Evolutionary conservation across 2,888 invertebrate genomes (phyloP), one percentile per base, ranked within the genome.

Genomic region (Hypolimnas misippus): DNA sequence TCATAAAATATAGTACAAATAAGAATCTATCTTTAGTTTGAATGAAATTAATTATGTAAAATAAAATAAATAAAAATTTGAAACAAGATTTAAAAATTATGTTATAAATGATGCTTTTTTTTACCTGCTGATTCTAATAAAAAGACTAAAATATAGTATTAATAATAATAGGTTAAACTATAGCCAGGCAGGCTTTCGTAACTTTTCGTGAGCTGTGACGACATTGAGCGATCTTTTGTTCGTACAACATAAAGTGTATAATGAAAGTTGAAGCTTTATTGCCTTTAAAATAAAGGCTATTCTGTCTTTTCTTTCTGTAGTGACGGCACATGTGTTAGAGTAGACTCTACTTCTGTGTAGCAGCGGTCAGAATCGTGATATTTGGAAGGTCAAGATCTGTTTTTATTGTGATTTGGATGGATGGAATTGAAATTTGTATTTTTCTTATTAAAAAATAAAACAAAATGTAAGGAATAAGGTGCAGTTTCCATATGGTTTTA

Each of bases 221-320:
- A 86, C 87, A 86, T 87, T 86, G 84, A 87, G 75, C 75, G 77
- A 77, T 82, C 83, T 84, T 88, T 88, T 89, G 87, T 89, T 71
- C 49, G 46, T 63, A 52, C 58, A 56, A 65, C 56, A 51, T 38
- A 40, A 44, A 50, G 35, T 35, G 10, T 17, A 10, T 29, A 56
- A 16, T 12, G 21, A 51, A 62, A 58, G 16, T 56, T 44, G 49
- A 17, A 42, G 56, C 59, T 35, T 57, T 68, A 66, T 57, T 3
- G 0, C 0, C 1, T n/a, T 14, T 2, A 12, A 12, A 12, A 63
- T 65, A 65, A 55, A 21, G 61, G 16, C 21, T 21, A 66, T 42
- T 56, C 25, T 55, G 38, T 38, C 12, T 19, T 33, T 53, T 44
- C 44, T 35, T 10, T 7, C 5, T 49, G 35, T 16, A 38, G 35